Percentiles rank a stretch among this genome's conserved stretches.
phyloP scores from a whole-genome alignment of 2,797 vertebrate species.

The Tragelaphus oryx region DNA sequence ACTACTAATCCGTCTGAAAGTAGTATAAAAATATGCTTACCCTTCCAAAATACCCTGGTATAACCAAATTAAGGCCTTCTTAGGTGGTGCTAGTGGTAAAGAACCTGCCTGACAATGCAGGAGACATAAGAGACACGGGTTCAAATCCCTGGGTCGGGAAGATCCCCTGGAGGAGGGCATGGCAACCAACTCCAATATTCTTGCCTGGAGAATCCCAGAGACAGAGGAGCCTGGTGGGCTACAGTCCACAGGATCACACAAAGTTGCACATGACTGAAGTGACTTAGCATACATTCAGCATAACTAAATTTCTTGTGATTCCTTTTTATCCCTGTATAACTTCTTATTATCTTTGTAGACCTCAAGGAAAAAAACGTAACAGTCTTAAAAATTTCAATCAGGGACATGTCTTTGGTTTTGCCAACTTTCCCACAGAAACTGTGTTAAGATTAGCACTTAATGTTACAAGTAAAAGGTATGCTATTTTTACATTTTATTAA shows the following conservation, averaged over 20 bases:
- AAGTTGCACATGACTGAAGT: background rate
- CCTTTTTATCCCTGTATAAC: background rate
- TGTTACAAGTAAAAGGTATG: background rate
- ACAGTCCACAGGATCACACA: background rate
- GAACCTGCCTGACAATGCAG: background rate
- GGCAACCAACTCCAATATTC: background rate
- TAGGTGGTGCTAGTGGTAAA: background rate
- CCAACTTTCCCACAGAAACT: background rate
- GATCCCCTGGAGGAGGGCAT: background rate
- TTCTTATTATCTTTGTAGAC: background rate
- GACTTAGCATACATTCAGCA: background rate
- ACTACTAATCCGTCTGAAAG: background rate
- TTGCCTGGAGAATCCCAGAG: background rate
- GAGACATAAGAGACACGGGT: background rate
- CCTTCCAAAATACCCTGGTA: background rate
- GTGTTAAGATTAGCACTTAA: background rate
- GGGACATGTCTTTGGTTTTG: background rate
- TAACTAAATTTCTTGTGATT: background rate
- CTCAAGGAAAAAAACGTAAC: background rate
- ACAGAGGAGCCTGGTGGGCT: background rate
- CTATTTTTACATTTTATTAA: slow-evolving; percentile 2
- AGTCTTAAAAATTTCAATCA: background rate
- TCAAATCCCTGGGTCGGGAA: background rate
- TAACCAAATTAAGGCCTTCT: background rate
- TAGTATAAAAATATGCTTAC: background rate